A percentile compares a stretch with the other conserved stretches of the same genome.
Evolutionary conservation across 1,140 invertebrate genomes (phyloP).

Genomic region (Saxidomus purpurata): DNA sequence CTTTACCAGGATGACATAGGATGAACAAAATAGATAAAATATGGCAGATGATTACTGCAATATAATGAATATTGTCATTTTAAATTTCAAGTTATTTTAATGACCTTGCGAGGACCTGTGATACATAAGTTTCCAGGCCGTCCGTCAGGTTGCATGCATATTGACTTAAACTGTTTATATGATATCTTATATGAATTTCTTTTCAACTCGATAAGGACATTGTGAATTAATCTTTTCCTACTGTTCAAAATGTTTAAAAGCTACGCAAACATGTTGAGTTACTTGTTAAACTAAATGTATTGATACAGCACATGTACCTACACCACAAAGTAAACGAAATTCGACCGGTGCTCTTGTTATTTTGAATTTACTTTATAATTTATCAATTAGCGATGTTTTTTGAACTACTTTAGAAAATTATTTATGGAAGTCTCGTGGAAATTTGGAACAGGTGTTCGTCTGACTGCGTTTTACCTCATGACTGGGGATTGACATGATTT

Average conservation of each 20-base stretch:
- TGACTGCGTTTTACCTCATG: too few relatives aligned
- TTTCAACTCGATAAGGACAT: not conserved
- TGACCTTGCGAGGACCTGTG: too few relatives aligned
- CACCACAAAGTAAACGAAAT: conserved; percentile 4
- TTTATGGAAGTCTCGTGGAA: too few relatives aligned
- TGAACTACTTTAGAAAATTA: too few relatives aligned
- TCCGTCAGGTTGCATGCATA: not conserved
- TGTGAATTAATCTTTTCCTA: conserved; percentile 58
- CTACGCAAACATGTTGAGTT: conserved; percentile 31
- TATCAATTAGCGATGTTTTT: not conserved
- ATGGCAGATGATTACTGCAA: too few relatives aligned
- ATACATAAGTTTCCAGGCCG: too few relatives aligned
- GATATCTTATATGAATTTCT: conserved; percentile 8
- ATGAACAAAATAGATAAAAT: too few relatives aligned
- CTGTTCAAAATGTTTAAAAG: conserved; percentile 24
- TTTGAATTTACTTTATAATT: not conserved
- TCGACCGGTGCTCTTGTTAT: not conserved
- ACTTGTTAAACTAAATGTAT: conserved; percentile 49
- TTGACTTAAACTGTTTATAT: conserved; percentile 5
- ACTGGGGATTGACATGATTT: too few relatives aligned
- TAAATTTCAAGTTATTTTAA: too few relatives aligned
- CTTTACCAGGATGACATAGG: too few relatives aligned
- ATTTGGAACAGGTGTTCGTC: too few relatives aligned
- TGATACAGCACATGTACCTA: conserved; percentile 20
- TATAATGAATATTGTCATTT: too few relatives aligned